phyloP scores from a whole-genome alignment of 2,888 invertebrate species.

The Andrena dorsata region DNA sequence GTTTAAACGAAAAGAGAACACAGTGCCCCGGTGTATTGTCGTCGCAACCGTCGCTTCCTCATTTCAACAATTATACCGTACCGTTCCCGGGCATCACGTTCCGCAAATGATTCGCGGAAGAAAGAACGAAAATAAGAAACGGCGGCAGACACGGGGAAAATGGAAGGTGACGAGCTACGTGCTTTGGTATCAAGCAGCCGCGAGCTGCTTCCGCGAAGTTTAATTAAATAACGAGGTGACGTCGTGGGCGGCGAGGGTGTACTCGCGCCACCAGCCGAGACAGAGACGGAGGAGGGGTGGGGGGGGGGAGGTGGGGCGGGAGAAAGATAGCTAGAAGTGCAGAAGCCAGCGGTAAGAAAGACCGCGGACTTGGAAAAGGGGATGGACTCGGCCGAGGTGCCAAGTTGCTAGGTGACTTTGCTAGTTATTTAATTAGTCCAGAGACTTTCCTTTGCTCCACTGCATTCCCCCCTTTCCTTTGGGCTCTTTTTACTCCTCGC shows the following conservation, averaged over 20 bases:
- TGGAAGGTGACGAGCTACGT: conserved; percentile 79
- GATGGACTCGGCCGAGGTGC: conserved; percentile 77
- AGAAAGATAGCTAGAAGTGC: conserved; percentile 66
- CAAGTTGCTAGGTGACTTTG: conserved; percentile 82
- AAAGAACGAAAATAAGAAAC: conserved; percentile 49
- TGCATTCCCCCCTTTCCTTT: conserved; percentile 58
- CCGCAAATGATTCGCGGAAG: conserved; percentile 40
- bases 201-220: conserved; percentile 79
- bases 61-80: conserved; percentile 34
- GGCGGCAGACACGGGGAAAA: conserved; percentile 58
- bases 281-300: conserved; percentile 21
- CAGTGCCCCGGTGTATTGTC: neutral
- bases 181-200: conserved; percentile 78
- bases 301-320: neutral
- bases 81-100: conserved; percentile 13
- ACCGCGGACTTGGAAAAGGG: conserved; percentile 70
- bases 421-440: conserved; percentile 83
- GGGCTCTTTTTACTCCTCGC: conserved; percentile 67
- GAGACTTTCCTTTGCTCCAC: conserved; percentile 79
- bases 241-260: conserved; percentile 63
- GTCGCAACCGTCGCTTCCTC: neutral
- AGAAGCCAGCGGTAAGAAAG: conserved; percentile 73
- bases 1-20: neutral
- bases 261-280: conserved; percentile 30
- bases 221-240: conserved; percentile 82